Base-by-base conservation (phyloP, 1,140 invertebrate genomes). In the Brachionus rubens region DNA sequence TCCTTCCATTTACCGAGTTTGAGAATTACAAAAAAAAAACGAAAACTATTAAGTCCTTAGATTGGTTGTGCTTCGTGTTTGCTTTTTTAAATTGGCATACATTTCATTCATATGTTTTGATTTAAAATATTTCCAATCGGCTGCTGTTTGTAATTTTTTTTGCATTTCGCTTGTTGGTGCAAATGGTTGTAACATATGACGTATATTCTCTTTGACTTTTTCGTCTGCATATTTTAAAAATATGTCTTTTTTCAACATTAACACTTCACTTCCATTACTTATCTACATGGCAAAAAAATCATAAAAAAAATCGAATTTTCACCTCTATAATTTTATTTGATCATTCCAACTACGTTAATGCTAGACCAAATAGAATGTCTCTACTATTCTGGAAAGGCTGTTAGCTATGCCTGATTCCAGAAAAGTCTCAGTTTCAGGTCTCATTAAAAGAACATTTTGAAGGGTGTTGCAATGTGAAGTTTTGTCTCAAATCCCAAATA, bases 121-220 rank as follows among this genome's bases (percentile, higher is more conserved):
- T 43, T 65, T 65, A 28, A 43, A 65, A 41, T 65, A 65, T 24
- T 65, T 65, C 59, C 59, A 65, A 24, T 65, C 59, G 19, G 59
- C 21, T 14, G 33, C 59, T 4, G 33, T 43, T 16, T 65, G 59
- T 24, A 65, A 21, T 43, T 65, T 65, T 65, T 24, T 41, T 65
- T 65, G 59, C 59, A 65, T 65, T 41, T 65, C 59, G 41, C 43
- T 65, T 16, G 59, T 65, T 10, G 24, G 41, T 2, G 59, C 19
- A 43, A 24, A 65, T n/a, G 59, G 59, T n/a, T 65, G 59, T n/a
- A 65, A 43, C 36, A 65, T 65, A 3, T 65, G 59, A 5, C 59
- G 40, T 14, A 65, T 65, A 16, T 65, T 65, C 21, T 65, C 16
- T 46, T 65, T 65, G 2, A 65, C 59, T 65, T 65, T 43, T 3